These are phyloP conservation scores for Potamilus streckersoni DNA, from an alignment of 1,140 invertebrate genomes.

Conservation along the genomic window DNA sequence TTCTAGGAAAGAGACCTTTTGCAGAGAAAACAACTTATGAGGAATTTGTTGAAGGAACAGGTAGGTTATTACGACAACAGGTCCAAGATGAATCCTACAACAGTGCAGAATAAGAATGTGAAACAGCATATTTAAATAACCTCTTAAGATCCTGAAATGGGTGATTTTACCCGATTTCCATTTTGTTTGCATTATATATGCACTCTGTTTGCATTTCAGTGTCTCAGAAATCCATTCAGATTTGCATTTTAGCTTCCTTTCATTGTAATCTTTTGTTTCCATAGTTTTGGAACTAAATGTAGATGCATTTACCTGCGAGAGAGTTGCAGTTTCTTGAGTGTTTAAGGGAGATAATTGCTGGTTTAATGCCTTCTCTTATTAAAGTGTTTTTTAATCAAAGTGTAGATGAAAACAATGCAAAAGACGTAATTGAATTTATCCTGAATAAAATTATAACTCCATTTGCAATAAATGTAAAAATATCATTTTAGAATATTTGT, in stretches of 20 bases:
- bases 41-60: conserved; percentile 99
- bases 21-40: conserved; percentile 99
- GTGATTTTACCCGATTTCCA: neutral
- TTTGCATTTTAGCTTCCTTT: too few relatives aligned
- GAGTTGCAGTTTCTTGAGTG: neutral
- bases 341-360: neutral
- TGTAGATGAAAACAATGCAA: too few relatives aligned
- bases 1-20: conserved; percentile 95
- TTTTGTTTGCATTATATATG: too few relatives aligned
- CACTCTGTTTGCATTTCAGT: neutral
- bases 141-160: neutral
- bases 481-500: too few relatives aligned
- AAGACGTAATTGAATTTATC: too few relatives aligned
- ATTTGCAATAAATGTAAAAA: too few relatives aligned
- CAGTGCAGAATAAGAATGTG: neutral
- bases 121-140: neutral
- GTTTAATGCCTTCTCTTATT: too few relatives aligned
- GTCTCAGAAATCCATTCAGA: too few relatives aligned
- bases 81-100: neutral
- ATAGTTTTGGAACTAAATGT: neutral
- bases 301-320: neutral
- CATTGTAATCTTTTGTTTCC: too few relatives aligned
- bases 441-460: too few relatives aligned
- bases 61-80: conserved; percentile 63
- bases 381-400: too few relatives aligned